Evolutionary conservation across 2,797 vertebrate genomes (phyloP).

Genomic region (Emydoidea blandingii): DNA sequence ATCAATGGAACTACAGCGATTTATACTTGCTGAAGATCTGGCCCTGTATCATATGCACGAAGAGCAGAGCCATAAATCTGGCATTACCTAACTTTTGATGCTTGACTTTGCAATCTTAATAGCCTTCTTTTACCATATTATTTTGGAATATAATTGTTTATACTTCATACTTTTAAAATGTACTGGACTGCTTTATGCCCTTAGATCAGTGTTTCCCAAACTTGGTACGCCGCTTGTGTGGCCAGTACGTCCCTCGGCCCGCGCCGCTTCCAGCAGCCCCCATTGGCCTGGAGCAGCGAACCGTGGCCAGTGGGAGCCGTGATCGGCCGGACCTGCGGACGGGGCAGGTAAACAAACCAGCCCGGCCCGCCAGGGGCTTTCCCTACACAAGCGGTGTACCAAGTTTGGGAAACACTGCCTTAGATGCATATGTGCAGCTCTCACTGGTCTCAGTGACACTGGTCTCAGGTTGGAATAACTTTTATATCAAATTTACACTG

Average conservation of each 20-base stretch:
- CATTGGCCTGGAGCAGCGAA: no score
- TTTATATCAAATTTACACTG: not conserved
- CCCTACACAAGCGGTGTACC: no score
- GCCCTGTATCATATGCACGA: not conserved
- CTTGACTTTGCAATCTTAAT: not conserved
- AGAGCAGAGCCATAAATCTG: not conserved
- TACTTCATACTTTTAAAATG: not conserved
- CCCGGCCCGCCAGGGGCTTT: no score
- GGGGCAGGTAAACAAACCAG: no score
- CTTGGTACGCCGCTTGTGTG: no score
- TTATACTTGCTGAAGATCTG: constrained; percentile 23
- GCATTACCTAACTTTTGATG: not conserved
- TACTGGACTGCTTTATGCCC: not conserved
- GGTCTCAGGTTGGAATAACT: not conserved
- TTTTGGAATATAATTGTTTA: not conserved
- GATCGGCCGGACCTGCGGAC: no score
- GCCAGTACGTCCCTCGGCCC: no score
- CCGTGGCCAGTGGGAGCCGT: no score
- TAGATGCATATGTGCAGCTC: not conserved
- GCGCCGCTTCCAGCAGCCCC: no score
- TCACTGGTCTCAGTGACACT: not conserved
- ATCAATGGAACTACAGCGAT: not conserved
- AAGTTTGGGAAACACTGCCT: not conserved
- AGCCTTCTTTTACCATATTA: not conserved
- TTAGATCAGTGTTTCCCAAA: not conserved